Evolutionary conservation across 2,888 invertebrate species (phyloP).

Genomic region (Osedax fenrisi): DNA sequence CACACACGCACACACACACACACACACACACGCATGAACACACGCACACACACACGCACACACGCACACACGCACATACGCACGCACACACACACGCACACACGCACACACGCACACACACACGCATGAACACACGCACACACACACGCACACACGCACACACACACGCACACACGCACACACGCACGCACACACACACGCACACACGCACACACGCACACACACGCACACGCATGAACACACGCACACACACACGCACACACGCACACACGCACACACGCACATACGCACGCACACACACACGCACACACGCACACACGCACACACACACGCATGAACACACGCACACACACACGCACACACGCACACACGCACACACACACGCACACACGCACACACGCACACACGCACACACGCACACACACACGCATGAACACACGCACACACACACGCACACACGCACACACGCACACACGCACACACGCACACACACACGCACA

Average conservation of each 20-base stretch:
- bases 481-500: constrained; percentile 10
- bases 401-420: constrained; percentile 9
- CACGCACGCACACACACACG: constrained; percentile 1
- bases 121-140: neutral
- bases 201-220: constrained; percentile 5
- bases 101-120: neutral
- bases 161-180: constrained; percentile 3
- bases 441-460: constrained; percentile 10
- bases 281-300: neutral
- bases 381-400: constrained; percentile 1
- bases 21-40: neutral
- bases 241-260: constrained; percentile 7
- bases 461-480: constrained; percentile 9
- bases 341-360: neutral
- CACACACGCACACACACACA: constrained; percentile 4
- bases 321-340: neutral
- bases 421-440: neutral
- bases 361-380: constrained; percentile 1
- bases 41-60: neutral
- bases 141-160: neutral
- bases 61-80: neutral
- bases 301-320: constrained; percentile 8
- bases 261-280: neutral
- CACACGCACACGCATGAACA: too few relatives aligned
- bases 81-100: neutral